Evolutionary conservation across 2,797 vertebrate genomes (phyloP).

Genomic region (Odontamblyopus lacepedii): DNA sequence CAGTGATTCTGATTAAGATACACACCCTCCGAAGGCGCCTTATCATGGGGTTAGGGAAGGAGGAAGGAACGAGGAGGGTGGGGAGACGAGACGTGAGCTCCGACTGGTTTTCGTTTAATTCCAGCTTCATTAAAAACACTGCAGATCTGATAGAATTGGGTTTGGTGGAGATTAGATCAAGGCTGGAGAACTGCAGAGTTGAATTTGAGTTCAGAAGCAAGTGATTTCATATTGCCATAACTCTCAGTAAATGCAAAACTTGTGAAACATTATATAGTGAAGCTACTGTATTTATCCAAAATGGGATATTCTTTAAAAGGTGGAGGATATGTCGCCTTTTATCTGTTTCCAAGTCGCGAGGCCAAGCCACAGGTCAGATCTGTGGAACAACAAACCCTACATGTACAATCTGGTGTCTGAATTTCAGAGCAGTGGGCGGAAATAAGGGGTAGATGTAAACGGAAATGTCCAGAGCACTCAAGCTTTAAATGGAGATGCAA

Average conservation of each 20-base stretch:
- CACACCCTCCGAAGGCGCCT: constrained; percentile 61
- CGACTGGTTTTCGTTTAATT: constrained; percentile 42
- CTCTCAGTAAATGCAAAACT: neutral
- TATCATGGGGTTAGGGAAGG: constrained; percentile 57
- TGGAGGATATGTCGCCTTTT: too few relatives aligned
- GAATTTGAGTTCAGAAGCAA: neutral
- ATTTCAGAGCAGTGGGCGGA: too few relatives aligned
- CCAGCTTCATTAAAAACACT: constrained; percentile 33
- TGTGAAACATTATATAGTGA: neutral
- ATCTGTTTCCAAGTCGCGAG: too few relatives aligned
- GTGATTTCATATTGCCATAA: neutral
- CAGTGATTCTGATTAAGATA: constrained; percentile 65
- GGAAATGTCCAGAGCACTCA: too few relatives aligned
- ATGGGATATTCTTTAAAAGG: too few relatives aligned
- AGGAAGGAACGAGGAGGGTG: constrained; percentile 64
- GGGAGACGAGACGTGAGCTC: constrained; percentile 30
- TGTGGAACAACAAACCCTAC: too few relatives aligned
- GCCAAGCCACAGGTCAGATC: too few relatives aligned
- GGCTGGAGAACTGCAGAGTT: neutral
- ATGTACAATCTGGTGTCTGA: too few relatives aligned
- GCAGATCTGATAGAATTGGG: constrained; percentile 11
- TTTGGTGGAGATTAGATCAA: neutral
- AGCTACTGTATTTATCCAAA: too few relatives aligned
- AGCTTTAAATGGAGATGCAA: too few relatives aligned
- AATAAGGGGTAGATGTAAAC: too few relatives aligned